Percentiles rank a stretch among this genome's conserved stretches.
Evolutionary conservation across 1,140 invertebrate species (phyloP).

Genomic region (Drosophila prosaltans): DNA sequence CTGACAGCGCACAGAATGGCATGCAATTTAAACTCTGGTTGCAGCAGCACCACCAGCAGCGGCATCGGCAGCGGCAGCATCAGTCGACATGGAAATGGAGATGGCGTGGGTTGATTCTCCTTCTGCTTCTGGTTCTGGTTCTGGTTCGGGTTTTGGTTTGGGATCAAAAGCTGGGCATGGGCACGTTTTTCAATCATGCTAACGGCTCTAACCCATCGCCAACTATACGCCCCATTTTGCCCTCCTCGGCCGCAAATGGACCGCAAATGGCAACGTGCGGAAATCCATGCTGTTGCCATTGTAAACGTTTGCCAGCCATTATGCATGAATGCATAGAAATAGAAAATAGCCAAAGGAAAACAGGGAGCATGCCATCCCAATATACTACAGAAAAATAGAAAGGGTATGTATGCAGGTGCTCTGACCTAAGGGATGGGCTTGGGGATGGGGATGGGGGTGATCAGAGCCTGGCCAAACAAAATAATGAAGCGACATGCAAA

Average conservation of each 20-base stretch:
- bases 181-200: constrained; percentile 80
- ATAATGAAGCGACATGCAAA: constrained; percentile 74
- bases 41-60: constrained; percentile 14
- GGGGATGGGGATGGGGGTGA: not conserved
- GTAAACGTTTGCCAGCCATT: constrained; percentile 77
- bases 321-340: constrained; percentile 78
- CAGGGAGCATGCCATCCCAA: too few species aligned
- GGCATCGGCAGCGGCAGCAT: not conserved
- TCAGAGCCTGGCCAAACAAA: constrained; percentile 45
- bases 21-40: constrained; percentile 63
- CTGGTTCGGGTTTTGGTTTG: constrained; percentile 6
- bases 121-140: not conserved
- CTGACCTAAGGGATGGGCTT: not conserved
- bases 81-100: constrained; percentile 10
- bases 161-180: constrained; percentile 28
- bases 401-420: constrained; percentile 22
- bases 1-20: constrained; percentile 57
- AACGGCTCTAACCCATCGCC: constrained; percentile 53
- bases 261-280: constrained; percentile 76
- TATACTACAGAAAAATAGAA: not conserved
- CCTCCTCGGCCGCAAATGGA: constrained; percentile 62
- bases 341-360: constrained; percentile 34
- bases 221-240: not conserved
- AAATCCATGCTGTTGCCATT: constrained; percentile 74
- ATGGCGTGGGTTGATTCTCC: constrained; percentile 8